phyloP scores from a whole-genome alignment of 2,797 vertebrate species.

The Clamator glandarius region DNA sequence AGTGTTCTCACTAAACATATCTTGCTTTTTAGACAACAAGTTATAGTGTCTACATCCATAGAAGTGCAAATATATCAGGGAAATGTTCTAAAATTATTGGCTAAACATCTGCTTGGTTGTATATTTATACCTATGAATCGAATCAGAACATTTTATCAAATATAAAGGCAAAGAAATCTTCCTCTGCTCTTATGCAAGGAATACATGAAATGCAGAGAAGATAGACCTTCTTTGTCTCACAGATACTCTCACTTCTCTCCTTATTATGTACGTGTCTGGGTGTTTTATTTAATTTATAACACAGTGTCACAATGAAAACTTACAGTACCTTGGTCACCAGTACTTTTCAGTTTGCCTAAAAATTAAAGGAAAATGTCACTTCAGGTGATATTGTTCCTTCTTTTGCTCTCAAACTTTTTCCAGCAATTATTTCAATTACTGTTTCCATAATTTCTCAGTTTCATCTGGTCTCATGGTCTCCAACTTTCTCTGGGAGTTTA shows the following conservation, averaged over 20 bases:
- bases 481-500: not conserved
- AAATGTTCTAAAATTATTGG: not conserved
- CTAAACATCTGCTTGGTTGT: not conserved
- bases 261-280: not conserved
- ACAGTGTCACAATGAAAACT: not conserved
- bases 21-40: not conserved
- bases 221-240: not conserved
- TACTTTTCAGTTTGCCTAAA: not conserved
- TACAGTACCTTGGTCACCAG: not conserved
- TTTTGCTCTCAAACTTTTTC: not conserved
- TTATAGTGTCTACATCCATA: not conserved
- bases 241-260: not conserved
- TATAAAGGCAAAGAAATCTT: not conserved
- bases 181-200: not conserved
- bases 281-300: not conserved
- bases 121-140: not conserved
- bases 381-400: not conserved
- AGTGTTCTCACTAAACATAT: not conserved
- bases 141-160: not conserved
- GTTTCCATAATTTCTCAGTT: not conserved
- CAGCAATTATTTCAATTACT: not conserved
- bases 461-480: not conserved
- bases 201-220: not conserved
- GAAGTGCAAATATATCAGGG: not conserved
- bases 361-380: not conserved